Percentiles rank a stretch among this genome's conserved stretches.
Evolutionary conservation across 2,888 invertebrate genomes (phyloP).

Genomic region (Hirtodrosophila duncani): DNA sequence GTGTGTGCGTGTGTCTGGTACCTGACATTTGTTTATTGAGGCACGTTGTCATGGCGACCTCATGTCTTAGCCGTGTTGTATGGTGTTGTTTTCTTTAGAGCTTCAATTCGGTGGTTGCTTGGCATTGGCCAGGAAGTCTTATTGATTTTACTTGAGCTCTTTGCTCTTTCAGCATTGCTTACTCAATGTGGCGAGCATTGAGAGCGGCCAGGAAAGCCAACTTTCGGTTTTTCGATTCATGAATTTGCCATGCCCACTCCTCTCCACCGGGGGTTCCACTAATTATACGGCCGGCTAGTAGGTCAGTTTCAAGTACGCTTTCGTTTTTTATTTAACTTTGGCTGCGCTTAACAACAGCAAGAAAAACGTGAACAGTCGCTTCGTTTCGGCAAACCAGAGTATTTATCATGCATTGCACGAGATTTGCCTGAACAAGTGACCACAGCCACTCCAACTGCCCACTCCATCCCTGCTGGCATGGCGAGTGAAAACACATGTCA

Average conservation of each 20-base stretch:
- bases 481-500: constrained; percentile 59
- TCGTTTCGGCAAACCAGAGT: constrained; percentile 20
- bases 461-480: neutral
- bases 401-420: constrained; percentile 63
- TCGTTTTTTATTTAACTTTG: constrained; percentile 19
- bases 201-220: constrained; percentile 27
- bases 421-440: constrained; percentile 50
- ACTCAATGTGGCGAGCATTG: constrained; percentile 50
- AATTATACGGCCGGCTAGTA: constrained; percentile 56
- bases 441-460: constrained; percentile 37
- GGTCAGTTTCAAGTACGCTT: constrained; percentile 42
- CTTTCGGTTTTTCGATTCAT: constrained; percentile 65
- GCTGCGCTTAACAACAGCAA: constrained; percentile 7
- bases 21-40: constrained; percentile 58
- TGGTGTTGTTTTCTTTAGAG: constrained; percentile 20
- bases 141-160: constrained; percentile 54
- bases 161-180: constrained; percentile 14
- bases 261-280: constrained; percentile 31
- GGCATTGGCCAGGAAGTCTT: constrained; percentile 58
- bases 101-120: constrained; percentile 58
- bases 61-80: constrained; percentile 35
- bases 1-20: constrained; percentile 13
- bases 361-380: constrained; percentile 10
- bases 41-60: constrained; percentile 52
- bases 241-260: constrained; percentile 32